phyloP scores from a whole-genome alignment of 2,888 invertebrate genomes.

The Pinctada fucata region DNA sequence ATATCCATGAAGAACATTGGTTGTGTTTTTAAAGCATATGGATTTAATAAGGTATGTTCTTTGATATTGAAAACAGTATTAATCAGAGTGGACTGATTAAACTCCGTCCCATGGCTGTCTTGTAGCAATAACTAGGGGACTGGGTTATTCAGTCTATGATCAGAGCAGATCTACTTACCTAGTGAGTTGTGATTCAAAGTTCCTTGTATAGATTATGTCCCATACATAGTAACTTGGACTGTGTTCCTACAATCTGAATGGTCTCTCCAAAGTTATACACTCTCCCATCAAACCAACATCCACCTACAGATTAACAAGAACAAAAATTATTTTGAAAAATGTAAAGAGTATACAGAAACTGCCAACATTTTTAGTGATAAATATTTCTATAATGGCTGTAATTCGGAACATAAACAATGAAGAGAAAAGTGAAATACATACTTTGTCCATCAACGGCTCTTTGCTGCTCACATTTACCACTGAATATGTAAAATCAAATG shows the following conservation, averaged over 20 bases:
- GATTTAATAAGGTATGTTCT: too few relatives aligned
- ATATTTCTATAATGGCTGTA: too few relatives aligned
- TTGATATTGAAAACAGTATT: too few relatives aligned
- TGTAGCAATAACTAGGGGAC: too few relatives aligned
- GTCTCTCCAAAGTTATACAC: slow-evolving; percentile 40
- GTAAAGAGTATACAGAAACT: neutral
- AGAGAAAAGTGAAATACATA: slow-evolving; percentile 30
- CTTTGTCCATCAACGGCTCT: slow-evolving; percentile 50
- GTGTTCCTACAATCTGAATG: slow-evolving; percentile 34
- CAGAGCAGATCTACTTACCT: too few relatives aligned
- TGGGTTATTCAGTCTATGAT: too few relatives aligned
- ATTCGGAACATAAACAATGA: too few relatives aligned
- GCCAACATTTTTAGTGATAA: too few relatives aligned
- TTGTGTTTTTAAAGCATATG: too few relatives aligned
- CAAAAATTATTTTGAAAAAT: neutral
- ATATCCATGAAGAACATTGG: too few relatives aligned
- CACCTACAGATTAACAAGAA: slow-evolving; percentile 34
- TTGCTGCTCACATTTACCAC: slow-evolving; percentile 45
- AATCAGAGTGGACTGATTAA: too few relatives aligned
- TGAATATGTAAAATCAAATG: slow-evolving; percentile 23
- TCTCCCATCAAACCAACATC: slow-evolving; percentile 47
- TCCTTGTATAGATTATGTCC: slow-evolving; percentile 43
- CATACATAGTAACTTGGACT: slow-evolving; percentile 40
- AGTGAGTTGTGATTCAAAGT: neutral
- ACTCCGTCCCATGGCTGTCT: too few relatives aligned